Base-by-base conservation (phyloP, 2,888 invertebrate species). In the Formica aserva region DNA sequence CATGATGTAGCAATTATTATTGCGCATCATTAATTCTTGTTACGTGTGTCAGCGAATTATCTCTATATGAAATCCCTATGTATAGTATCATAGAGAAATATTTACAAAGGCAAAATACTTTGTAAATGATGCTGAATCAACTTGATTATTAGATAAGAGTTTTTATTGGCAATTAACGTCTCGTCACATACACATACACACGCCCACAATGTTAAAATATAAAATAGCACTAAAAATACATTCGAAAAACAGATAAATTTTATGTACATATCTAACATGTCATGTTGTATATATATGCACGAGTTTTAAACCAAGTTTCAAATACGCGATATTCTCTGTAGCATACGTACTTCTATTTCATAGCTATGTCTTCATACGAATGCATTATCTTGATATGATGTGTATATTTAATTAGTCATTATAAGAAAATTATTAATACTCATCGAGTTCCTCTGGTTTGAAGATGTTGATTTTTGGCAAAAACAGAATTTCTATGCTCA, bases 351-450 rank as follows among this genome's bases (percentile, higher is more conserved):
- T 45, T 45, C 0, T 41, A 41, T 41, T 41, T 41, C 15, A 6
- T 18, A 48, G 1, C 18, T 18, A 6, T 18, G 18, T 6, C 6
- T 48, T 6, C n/a, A 48, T 5, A 18, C 6, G 18, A 48, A 48
- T 18, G 18, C 29, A 18, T 76, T 26, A 52, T 52, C 35, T 66
- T 18, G 11, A 35, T 48, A 18, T 8, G 32, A 29, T 29, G 1
- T n/a, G 8, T 26, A 38, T 26, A 52, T 18, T 76, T 18, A 26
- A 65, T 48, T n/a, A 35, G 11, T 6, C 3, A n/a, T n/a, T 60
- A 11, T 18, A 41, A 62, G 35, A 1, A 60, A 83, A 87, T 83
- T 82, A 66, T 80, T 76, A 52, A 62, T 67, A 62, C 41, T 32
- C 11, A 26, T 60, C 13, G 22, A 26, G 1, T 41, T 26, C 26